Base-by-base conservation (phyloP, 2,797 vertebrate species). In the Chiroxiphia lanceolata region DNA sequence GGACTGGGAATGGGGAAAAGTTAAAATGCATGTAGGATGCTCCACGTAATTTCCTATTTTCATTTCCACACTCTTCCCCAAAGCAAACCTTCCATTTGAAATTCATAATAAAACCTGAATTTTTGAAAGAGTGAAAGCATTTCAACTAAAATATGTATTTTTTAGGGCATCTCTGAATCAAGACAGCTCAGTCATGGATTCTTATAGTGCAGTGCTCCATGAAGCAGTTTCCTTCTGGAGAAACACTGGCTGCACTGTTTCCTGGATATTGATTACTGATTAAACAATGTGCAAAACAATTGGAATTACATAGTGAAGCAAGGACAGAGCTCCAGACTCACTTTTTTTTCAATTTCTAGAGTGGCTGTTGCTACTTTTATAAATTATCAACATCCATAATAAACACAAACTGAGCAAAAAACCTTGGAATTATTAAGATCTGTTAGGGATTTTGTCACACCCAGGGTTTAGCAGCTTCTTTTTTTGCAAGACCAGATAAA, bases 381-480 rank as follows among this genome's bases (percentile, higher is more conserved):
- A 69, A 81, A 72, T 14, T 7, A 38, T 11, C 57, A 15, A 13
- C 10, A 23, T 7, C 15, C 33, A 7, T 20, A 68, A 48, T 13
- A 48, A 29, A 42, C 33, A 38, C 3, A 1, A 77, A 68, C 12
- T 0, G 0, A 80, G 4, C 8, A 15, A 56, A 71, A 60, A 14
- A 7, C 3, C 17, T 17, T 10, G 23, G 25, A 15, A 48, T 8
- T 12, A 7, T n/a, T 18, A 47, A 0, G 2, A 40, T 4, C 29
- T 13, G 23, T 25, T 45, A 57, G 74, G 78, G 64, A 22, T 79
- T 71, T 56, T 36, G 72, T 29, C 34, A 17, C 27, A 13, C 7
- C 9, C 61, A 27, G 5, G 2, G 23, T 53, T 89, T 53, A 53
- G 53, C 47, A 69, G 14, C 34, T 59, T 4, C 7, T 31, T 50